A percentile compares a stretch with the other conserved stretches of the same genome.
These are phyloP conservation scores for Xenopus tropicalis DNA, from an alignment of 2,113 vertebrate genomes.

Conservation along the genomic window UCB_Xtro_10.0 CM004445.2:79528001-79528500, in stretches of 20 bases:
- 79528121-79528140: too few species aligned
- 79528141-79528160: too few species aligned
- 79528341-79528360: conserved; percentile 39
- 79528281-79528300: conserved; percentile 62
- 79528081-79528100: too few species aligned
- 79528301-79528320: conserved; percentile 73
- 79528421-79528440: background rate
- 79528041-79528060: too few species aligned
- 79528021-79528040: too few species aligned
- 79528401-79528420: background rate
- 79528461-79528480: too few species aligned
- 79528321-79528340: conserved; percentile 56
- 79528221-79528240: conserved; percentile 68
- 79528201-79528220: conserved; percentile 67
- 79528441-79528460: too few species aligned
- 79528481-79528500: too few species aligned
- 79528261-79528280: conserved; percentile 44
- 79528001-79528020: too few species aligned
- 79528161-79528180: too few species aligned
- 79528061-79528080: too few species aligned
- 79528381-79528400: background rate
- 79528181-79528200: conserved; percentile 29
- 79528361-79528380: conserved; percentile 16
- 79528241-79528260: conserved; percentile 67
- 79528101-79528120: too few species aligned